These are phyloP conservation scores for Glyphotaelius pellucidus DNA, from an alignment of 2,888 invertebrate genomes.

Conservation along the genomic window DNA sequence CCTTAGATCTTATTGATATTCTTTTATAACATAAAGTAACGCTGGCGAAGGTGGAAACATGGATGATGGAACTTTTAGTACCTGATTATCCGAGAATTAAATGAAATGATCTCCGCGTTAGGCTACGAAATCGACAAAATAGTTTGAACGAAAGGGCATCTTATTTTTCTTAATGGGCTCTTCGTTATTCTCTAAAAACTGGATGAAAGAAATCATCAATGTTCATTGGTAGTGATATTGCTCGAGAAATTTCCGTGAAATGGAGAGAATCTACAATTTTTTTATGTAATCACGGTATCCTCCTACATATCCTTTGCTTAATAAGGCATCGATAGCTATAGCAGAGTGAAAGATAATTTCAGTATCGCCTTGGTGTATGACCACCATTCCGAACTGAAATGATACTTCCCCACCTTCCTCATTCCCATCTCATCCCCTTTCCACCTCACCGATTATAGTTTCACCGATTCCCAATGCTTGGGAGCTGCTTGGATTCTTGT, in stretches of 20 bases:
- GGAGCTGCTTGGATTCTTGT: too few relatives aligned
- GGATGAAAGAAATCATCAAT: background rate
- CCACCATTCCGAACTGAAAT: too few relatives aligned
- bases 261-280: too few relatives aligned
- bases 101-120: background rate
- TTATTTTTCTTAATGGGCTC: background rate
- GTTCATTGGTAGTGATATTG: background rate
- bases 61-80: background rate
- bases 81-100: background rate
- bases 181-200: background rate
- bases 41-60: background rate
- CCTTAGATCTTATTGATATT: constrained; percentile 8
- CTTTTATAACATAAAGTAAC: background rate
- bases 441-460: too few relatives aligned
- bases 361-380: too few relatives aligned
- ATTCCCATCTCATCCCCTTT: too few relatives aligned
- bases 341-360: too few relatives aligned
- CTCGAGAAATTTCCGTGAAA: background rate
- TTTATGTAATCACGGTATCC: too few relatives aligned
- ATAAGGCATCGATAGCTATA: too few relatives aligned
- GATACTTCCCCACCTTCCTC: too few relatives aligned
- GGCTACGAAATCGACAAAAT: background rate
- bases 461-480: too few relatives aligned
- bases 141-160: background rate
- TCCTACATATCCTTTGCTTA: too few relatives aligned